Evolutionary conservation across 2,888 invertebrate species (phyloP).

Genomic region (Leptinotarsa rubiginosa): DNA sequence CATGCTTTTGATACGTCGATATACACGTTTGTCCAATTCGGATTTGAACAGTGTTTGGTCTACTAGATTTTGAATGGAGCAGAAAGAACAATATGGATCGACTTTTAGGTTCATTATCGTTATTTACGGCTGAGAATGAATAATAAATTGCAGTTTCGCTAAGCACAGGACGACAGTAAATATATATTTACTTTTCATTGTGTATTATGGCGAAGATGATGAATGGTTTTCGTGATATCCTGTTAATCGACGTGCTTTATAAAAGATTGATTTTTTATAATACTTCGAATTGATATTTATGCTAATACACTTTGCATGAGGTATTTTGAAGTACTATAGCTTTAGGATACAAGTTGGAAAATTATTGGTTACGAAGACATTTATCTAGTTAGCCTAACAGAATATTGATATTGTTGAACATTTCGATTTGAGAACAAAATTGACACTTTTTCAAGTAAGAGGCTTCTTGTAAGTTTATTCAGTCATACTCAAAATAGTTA

Average conservation of each 20-base stretch:
- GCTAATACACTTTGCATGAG: neutral
- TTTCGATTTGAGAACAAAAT: no score
- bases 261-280: neutral
- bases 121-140: conserved; percentile 24
- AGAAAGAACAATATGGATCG: conserved; percentile 29
- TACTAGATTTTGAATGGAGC: conserved; percentile 34
- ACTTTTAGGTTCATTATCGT: conserved; percentile 21
- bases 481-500: no score
- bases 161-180: conserved; percentile 23
- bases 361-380: no score
- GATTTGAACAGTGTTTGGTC: conserved; percentile 37
- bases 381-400: no score
- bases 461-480: no score
- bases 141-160: conserved; percentile 24
- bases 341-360: no score
- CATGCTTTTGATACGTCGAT: conserved; percentile 28
- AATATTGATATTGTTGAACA: no score
- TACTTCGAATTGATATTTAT: conserved; percentile 3
- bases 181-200: conserved; percentile 19
- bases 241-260: neutral
- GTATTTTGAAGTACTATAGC: neutral
- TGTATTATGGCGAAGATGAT: conserved; percentile 22
- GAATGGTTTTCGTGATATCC: conserved; percentile 13
- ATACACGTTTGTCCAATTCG: conserved; percentile 41
- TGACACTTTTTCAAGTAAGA: no score